Conservation (phyloP, 2,113 vertebrate genomes). For the Tetraodon nigroviridis region DNA sequence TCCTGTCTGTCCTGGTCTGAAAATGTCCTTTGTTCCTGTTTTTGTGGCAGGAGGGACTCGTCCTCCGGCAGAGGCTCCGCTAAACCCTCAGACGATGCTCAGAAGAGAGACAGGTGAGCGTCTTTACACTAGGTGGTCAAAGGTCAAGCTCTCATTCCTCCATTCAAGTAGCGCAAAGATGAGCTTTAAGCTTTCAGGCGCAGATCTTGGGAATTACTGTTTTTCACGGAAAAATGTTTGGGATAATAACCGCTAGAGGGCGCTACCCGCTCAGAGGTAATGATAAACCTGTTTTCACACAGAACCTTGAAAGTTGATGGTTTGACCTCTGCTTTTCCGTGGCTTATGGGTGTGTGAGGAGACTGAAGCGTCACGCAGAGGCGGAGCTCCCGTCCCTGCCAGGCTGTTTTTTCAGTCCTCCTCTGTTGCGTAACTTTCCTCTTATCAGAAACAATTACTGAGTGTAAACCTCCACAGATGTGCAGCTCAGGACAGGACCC, state of each 20-base stretch:
- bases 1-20: no score
- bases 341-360: not conserved
- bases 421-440: slow-evolving; percentile 28
- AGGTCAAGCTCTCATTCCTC: no score
- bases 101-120: slow-evolving; percentile 74
- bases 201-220: not conserved
- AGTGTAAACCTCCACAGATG: slow-evolving; percentile 62
- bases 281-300: no score
- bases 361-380: no score
- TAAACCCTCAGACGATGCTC: slow-evolving; percentile 57
- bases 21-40: not conserved
- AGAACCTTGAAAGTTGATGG: no score
- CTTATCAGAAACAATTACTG: slow-evolving; percentile 68
- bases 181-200: not conserved
- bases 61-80: slow-evolving; percentile 64
- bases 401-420: not conserved
- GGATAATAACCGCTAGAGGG: not conserved
- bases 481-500: slow-evolving; percentile 53
- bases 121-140: not conserved
- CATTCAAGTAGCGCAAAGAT: no score
- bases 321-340: not conserved
- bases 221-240: no score
- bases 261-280: not conserved
- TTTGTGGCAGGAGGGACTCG: slow-evolving; percentile 69
- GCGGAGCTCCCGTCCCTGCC: no score